Evolutionary conservation across 2,797 vertebrate genomes (phyloP).

Genomic region (Antennarius maculatus): DNA sequence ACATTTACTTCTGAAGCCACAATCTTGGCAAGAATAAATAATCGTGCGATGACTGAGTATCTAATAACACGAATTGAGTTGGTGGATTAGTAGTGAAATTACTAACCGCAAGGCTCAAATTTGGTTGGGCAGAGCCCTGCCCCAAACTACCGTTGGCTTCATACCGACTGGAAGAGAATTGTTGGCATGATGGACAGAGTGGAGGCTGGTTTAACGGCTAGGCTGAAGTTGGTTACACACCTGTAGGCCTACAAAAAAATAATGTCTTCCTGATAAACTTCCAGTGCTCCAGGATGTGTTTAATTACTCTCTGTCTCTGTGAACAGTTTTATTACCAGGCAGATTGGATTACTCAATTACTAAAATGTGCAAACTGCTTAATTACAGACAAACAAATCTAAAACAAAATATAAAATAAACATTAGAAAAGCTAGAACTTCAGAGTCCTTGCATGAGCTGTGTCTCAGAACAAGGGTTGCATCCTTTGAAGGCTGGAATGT

Average conservation of each 20-base stretch:
- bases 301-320: slow-evolving; percentile 11
- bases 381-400: background rate
- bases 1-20: too few species aligned
- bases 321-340: slow-evolving; percentile 13
- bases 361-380: background rate
- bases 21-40: too few species aligned
- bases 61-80: too few species aligned
- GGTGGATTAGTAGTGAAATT: too few species aligned
- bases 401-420: too few species aligned
- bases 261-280: slow-evolving; percentile 41
- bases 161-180: slow-evolving; percentile 16
- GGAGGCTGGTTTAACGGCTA: slow-evolving; percentile 74
- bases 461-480: too few species aligned
- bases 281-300: slow-evolving; percentile 37
- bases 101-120: too few species aligned
- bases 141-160: too few species aligned
- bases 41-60: too few species aligned
- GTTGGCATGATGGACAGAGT: slow-evolving; percentile 52
- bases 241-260: slow-evolving; percentile 69
- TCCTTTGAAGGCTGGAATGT: too few species aligned
- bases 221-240: slow-evolving; percentile 79
- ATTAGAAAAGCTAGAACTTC: background rate
- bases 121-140: too few species aligned
- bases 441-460: background rate
- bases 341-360: slow-evolving; percentile 13